A percentile compares a stretch with the other conserved stretches of the same genome.
Evolutionary conservation across 1,140 invertebrate genomes (phyloP).

Genomic region (Polypedilum pembai): DNA sequence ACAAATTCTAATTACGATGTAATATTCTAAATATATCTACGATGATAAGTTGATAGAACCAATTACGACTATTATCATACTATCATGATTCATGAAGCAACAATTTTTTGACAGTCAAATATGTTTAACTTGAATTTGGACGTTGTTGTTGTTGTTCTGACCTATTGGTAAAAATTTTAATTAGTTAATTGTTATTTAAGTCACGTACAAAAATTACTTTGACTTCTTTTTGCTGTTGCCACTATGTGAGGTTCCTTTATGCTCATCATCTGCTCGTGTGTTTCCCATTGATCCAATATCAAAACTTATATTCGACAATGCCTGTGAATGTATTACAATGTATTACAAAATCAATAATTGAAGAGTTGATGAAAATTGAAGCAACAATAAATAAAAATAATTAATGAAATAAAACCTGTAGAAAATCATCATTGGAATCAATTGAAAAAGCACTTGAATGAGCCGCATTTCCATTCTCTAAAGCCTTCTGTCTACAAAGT

Average conservation of each 20-base stretch:
- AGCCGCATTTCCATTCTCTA: conserved; percentile 5
- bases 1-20: too few relatives aligned
- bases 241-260: background rate
- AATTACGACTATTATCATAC: background rate
- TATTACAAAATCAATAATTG: background rate
- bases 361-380: background rate
- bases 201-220: background rate
- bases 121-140: conserved; percentile 26
- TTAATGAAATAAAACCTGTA: background rate
- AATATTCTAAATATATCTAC: too few relatives aligned
- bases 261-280: background rate
- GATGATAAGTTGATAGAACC: background rate
- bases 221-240: background rate
- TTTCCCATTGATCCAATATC: conserved; percentile 19
- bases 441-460: background rate
- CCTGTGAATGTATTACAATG: background rate
- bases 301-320: conserved; percentile 10
- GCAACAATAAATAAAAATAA: background rate
- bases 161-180: background rate
- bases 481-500: background rate
- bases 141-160: background rate
- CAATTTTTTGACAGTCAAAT: background rate
- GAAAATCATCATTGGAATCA: conserved; percentile 6
- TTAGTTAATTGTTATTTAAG: background rate
- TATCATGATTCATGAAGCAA: background rate